A percentile compares a stretch with the other conserved stretches of the same genome.
Conservation (phyloP, 2,888 invertebrate species). For the Eupithecia subfuscata region DNA sequence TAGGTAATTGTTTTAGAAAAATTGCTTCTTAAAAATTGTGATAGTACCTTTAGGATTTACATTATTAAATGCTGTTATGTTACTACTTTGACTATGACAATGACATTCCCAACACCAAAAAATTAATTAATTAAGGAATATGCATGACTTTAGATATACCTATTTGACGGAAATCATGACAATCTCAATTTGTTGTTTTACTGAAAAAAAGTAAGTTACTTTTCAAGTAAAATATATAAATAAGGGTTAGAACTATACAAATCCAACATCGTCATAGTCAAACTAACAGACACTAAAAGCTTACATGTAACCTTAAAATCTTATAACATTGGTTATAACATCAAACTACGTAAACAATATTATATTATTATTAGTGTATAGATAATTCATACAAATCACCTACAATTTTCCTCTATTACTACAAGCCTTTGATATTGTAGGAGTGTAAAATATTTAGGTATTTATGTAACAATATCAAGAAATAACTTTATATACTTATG, state of each 20-base stretch:
- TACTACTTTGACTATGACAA: constrained; percentile 37
- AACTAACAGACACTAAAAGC: constrained; percentile 60
- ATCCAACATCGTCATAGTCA: constrained; percentile 46
- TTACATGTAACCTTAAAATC: constrained; percentile 56
- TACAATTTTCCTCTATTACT: constrained; percentile 53
- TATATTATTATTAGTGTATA: constrained; percentile 53
- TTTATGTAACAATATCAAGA: constrained; percentile 27
- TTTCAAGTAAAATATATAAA: background rate
- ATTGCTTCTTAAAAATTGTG: constrained; percentile 55
- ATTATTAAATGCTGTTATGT: constrained; percentile 15
- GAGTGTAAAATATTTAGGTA: constrained; percentile 32
- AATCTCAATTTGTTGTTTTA: background rate
- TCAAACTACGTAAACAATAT: constrained; percentile 59
- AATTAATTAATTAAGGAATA: background rate
- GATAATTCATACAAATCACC: constrained; percentile 49
- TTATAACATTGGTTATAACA: constrained; percentile 71
- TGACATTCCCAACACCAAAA: background rate
- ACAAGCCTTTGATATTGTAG: constrained; percentile 50
- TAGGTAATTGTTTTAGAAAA: constrained; percentile 54
- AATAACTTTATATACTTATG: constrained; percentile 30
- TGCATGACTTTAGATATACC: background rate
- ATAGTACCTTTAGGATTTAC: constrained; percentile 21
- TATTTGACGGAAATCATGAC: background rate
- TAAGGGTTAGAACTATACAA: background rate
- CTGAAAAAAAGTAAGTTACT: background rate